A percentile compares a stretch with the other conserved stretches of the same genome.
These are phyloP conservation scores for Sebastes matsubarae DNA, from an alignment of 2,797 vertebrate species.

Conservation along the genomic window DNA sequence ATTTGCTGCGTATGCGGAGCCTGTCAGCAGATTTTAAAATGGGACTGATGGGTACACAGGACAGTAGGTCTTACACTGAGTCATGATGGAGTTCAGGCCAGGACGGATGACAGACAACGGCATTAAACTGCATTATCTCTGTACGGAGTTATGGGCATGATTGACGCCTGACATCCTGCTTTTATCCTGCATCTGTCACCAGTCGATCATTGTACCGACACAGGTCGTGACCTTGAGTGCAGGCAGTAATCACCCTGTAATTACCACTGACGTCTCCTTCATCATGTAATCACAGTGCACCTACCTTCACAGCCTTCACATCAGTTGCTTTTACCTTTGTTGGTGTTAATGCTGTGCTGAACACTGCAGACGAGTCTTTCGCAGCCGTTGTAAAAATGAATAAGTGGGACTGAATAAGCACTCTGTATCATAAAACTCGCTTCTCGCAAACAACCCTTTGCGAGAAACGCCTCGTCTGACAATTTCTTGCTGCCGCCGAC, in stretches of 20 bases:
- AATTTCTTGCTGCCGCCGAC: slow-evolving; percentile 34
- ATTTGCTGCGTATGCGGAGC: slow-evolving; percentile 34
- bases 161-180: slow-evolving; percentile 5
- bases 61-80: slow-evolving; percentile 8
- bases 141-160: background rate
- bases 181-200: slow-evolving; percentile 17
- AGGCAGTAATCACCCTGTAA: slow-evolving; percentile 31
- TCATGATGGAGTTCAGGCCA: slow-evolving; percentile 29
- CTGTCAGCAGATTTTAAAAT: slow-evolving; percentile 61
- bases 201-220: slow-evolving; percentile 7
- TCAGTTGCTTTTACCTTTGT: slow-evolving; percentile 9
- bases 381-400: slow-evolving; percentile 29
- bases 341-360: slow-evolving; percentile 22
- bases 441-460: slow-evolving; percentile 35
- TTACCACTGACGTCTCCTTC: slow-evolving; percentile 34
- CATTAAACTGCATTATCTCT: slow-evolving; percentile 19
- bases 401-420: slow-evolving; percentile 52
- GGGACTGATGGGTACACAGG: slow-evolving; percentile 31
- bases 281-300: slow-evolving; percentile 25
- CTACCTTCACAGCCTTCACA: slow-evolving; percentile 2
- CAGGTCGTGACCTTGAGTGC: slow-evolving; percentile 12
- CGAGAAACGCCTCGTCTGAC: slow-evolving; percentile 34
- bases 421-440: slow-evolving; percentile 40
- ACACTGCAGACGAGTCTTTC: slow-evolving; percentile 32
- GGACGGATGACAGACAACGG: slow-evolving; percentile 18